phyloP scores from a whole-genome alignment of 2,797 vertebrate genomes.

The Tolypeutes matacus region DNA sequence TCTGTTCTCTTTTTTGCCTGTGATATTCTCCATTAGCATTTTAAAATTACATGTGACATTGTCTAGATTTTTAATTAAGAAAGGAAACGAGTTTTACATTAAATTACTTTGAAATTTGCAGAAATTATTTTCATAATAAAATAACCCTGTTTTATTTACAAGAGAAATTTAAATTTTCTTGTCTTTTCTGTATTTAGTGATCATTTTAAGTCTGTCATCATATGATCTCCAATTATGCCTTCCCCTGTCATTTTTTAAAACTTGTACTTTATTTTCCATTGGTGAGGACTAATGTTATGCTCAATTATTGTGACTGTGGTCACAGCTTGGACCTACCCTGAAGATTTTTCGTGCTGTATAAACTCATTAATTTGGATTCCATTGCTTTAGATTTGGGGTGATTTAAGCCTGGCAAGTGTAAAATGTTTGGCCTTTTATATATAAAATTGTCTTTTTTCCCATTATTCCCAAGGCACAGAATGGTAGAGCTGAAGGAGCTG shows the following conservation, averaged over 20 bases:
- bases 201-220: neutral
- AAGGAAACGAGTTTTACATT: slow-evolving; percentile 48
- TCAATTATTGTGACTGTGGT: neutral
- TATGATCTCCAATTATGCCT: slow-evolving; percentile 12
- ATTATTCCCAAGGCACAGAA: slow-evolving; percentile 21
- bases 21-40: slow-evolving; percentile 18
- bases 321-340: neutral
- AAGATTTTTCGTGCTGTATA: slow-evolving; percentile 37
- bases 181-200: slow-evolving; percentile 13
- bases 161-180: slow-evolving; percentile 56
- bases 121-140: slow-evolving; percentile 61
- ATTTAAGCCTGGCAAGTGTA: slow-evolving; percentile 49
- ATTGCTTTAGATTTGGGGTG: slow-evolving; percentile 12
- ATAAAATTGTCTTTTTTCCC: slow-evolving; percentile 23
- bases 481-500: neutral
- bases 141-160: slow-evolving; percentile 63
- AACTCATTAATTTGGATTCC: slow-evolving; percentile 51
- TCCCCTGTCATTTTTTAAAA: neutral
- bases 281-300: neutral
- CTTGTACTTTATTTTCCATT: neutral
- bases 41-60: slow-evolving; percentile 49
- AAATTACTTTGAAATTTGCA: slow-evolving; percentile 66
- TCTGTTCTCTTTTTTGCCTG: neutral
- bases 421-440: slow-evolving; percentile 49
- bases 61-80: slow-evolving; percentile 72